Evolutionary conservation across 2,888 invertebrate genomes (phyloP), one percentile per base, ranked within the genome.

Genomic region (Ptilodon capucinus): DNA sequence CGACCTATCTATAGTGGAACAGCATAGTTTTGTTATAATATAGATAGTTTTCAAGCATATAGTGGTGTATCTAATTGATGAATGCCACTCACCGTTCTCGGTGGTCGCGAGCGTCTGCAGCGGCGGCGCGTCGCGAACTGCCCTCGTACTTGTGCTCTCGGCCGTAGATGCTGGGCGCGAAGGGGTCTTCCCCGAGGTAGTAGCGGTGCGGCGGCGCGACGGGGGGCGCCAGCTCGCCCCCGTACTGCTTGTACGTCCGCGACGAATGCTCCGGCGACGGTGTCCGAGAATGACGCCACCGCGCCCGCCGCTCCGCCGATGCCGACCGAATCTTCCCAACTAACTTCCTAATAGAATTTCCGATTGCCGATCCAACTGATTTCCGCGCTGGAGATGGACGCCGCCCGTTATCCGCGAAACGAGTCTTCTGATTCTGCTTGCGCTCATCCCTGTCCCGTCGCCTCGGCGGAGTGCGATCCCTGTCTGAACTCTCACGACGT

Each of bases 181-280:
- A 97, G 21, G 96, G 96, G 91, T 97, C 96, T 86, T 97, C 96
- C 32, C 96, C 96, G 62, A 97, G 92, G 82, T 97, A 97, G 86
- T 96, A 97, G 61, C 95, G 93, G 76, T 95, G 95, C 56, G 95
- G 92, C 9, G 95, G 94, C 54, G 85, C 84, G 65, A 76, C 74
- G 71, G 83, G 86, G 75, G 91, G 90, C 71, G 90, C 85, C 66
- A 88, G 68, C 74, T 90, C 91, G 40, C 84, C 90, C 54, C 89
- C 86, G 80, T 91, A 91, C 77, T 85, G 89, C 66, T 84, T 84
- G 80, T 91, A 91, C 42, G 91, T 91, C 43, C 90, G 89, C 63
- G 90, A 89, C 45, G 85, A 79, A 68, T 88, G 88, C 79, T 90
- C 90, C 50, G 95, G 94, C 49, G 95, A 94, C 61, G 92, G 92